phyloP scores from a whole-genome alignment of 2,888 invertebrate genomes.

The Lasioglossum pauxillum region DNA sequence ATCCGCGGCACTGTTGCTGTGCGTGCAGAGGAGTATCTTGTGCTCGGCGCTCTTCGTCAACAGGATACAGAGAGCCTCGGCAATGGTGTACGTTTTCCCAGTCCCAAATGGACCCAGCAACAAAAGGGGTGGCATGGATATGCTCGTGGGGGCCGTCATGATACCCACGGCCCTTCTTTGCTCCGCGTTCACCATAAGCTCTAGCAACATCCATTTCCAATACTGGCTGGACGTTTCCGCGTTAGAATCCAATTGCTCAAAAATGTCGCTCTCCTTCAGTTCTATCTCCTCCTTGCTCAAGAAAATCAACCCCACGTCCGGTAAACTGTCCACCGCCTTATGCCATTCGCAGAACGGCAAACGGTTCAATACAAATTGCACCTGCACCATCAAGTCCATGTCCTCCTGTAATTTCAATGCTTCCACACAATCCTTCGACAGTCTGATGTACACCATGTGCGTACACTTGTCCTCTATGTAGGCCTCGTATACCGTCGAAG shows the following conservation, averaged over 20 bases:
- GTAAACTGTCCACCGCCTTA: constrained; percentile 91
- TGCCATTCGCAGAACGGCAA: constrained; percentile 94
- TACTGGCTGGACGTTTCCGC: constrained; percentile 58
- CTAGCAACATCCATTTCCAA: constrained; percentile 81
- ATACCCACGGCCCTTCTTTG: constrained; percentile 92
- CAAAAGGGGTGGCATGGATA: constrained; percentile 89
- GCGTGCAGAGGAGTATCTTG: constrained; percentile 92
- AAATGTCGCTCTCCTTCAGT: constrained; percentile 76
- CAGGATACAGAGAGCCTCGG: constrained; percentile 84
- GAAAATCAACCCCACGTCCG: constrained; percentile 90
- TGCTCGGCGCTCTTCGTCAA: constrained; percentile 88
- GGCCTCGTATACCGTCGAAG: constrained; percentile 87
- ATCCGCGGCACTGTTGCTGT: constrained; percentile 95
- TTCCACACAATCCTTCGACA: constrained; percentile 89
- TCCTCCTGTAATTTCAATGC: constrained; percentile 88
- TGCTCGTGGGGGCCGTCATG: constrained; percentile 88
- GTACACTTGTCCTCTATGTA: constrained; percentile 93
- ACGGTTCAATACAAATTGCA: constrained; percentile 93
- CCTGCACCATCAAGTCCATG: constrained; percentile 88
- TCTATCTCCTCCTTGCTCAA: constrained; percentile 82
- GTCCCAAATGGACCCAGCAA: constrained; percentile 94
- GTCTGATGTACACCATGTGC: constrained; percentile 90
- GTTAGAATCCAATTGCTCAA: neutral
- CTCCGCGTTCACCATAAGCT: constrained; percentile 89
- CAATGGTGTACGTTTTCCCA: constrained; percentile 93